phyloP scores from a whole-genome alignment of 2,113 vertebrate genomes.

The Leucoraja erinaceus region DNA sequence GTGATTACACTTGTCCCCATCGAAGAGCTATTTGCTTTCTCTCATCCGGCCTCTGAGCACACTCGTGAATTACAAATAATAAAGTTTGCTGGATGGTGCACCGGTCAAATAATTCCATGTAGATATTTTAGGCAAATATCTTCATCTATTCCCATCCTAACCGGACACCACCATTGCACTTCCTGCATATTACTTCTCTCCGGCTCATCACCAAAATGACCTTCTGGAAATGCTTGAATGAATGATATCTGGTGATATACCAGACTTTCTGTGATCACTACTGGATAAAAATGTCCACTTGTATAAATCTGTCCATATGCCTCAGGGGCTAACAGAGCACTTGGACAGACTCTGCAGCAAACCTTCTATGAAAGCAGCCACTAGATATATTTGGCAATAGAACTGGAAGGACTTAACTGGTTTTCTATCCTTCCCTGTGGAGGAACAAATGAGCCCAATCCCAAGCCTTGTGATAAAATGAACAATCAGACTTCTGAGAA shows the following conservation, averaged over 20 bases:
- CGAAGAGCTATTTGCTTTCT: not conserved
- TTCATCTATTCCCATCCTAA: not conserved
- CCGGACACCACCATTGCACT: not conserved
- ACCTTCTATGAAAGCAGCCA: not conserved
- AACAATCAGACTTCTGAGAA: not conserved
- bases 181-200: not conserved
- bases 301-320: not conserved
- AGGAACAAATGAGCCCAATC: not conserved
- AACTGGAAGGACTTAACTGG: not conserved
- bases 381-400: not conserved
- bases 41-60: not conserved
- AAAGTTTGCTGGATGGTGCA: not conserved
- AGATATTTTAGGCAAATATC: not conserved
- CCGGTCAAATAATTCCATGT: not conserved
- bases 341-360: not conserved
- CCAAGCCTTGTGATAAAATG: not conserved
- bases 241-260: not conserved
- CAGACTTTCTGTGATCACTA: not conserved
- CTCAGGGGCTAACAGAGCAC: not conserved
- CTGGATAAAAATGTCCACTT: not conserved
- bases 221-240: not conserved
- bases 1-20: not conserved
- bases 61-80: not conserved
- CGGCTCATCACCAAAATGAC: not conserved
- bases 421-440: not conserved